phyloP scores from a whole-genome alignment of 2,888 invertebrate species.

The Escarpia spicata region DNA sequence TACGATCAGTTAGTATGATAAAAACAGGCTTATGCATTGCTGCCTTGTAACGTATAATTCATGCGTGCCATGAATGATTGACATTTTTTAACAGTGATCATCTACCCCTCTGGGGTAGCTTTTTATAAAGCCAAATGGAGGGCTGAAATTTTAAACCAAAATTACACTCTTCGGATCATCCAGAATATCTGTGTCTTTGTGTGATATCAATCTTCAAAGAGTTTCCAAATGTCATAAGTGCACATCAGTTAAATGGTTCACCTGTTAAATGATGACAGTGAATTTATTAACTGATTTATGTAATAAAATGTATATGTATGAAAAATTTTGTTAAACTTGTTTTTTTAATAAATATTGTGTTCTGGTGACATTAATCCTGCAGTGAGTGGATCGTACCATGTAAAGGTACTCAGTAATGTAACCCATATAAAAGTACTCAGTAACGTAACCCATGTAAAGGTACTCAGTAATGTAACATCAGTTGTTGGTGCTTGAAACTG shows the following conservation, averaged over 20 bases:
- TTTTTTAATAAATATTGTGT: no score
- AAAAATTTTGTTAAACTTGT: no score
- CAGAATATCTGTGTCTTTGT: neutral
- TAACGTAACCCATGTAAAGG: no score
- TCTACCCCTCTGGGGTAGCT: neutral
- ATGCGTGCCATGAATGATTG: neutral
- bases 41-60: neutral
- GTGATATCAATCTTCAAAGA: neutral
- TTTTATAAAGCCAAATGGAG: neutral
- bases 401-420: no score
- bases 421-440: no score
- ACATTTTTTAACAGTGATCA: neutral
- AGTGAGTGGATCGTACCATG: no score
- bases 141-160: neutral
- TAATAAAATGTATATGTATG: no score
- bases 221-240: neutral
- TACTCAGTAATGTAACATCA: no score
- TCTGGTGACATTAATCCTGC: no score
- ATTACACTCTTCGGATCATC: neutral
- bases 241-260: neutral
- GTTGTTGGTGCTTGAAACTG: neutral
- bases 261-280: neutral
- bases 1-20: neutral
- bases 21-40: neutral
- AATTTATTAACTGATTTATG: no score